phyloP scores from a whole-genome alignment of 1,140 invertebrate genomes.

The Drosophila sucinea region DNA sequence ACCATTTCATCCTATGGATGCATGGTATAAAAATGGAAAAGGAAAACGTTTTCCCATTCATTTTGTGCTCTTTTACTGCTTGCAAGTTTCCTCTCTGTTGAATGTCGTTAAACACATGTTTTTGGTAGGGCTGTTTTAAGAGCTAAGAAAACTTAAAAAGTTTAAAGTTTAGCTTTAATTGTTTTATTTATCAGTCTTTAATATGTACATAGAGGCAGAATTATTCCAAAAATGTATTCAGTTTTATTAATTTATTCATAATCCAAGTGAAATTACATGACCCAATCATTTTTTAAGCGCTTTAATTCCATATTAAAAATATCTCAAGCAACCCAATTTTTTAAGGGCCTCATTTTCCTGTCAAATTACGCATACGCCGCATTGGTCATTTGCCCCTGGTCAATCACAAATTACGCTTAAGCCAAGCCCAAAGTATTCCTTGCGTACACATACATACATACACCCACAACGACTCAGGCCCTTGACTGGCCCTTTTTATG shows the following conservation, averaged over 20 bases:
- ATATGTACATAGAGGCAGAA: too few species aligned
- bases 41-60: slow-evolving; percentile 21
- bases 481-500: slow-evolving; percentile 41
- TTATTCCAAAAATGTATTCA: background rate
- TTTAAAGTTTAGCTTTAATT: background rate
- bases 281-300: background rate
- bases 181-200: too few species aligned
- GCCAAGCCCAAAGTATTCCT: slow-evolving; percentile 62
- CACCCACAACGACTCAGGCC: background rate
- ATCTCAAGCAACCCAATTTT: background rate
- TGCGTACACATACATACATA: slow-evolving; percentile 19
- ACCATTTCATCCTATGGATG: too few species aligned
- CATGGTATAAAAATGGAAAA: background rate
- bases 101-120: slow-evolving; percentile 57
- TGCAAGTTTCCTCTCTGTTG: slow-evolving; percentile 29
- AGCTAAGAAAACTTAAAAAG: slow-evolving; percentile 17
- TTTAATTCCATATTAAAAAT: background rate
- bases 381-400: slow-evolving; percentile 43
- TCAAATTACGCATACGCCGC: slow-evolving; percentile 71
- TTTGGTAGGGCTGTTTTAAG: slow-evolving; percentile 14
- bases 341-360: slow-evolving; percentile 25
- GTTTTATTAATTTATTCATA: background rate
- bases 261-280: background rate
- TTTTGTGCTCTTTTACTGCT: slow-evolving; percentile 36
- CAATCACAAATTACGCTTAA: slow-evolving; percentile 61